Conservation (phyloP, 2,888 invertebrate species). For the Prenolepis imparis region DNA sequence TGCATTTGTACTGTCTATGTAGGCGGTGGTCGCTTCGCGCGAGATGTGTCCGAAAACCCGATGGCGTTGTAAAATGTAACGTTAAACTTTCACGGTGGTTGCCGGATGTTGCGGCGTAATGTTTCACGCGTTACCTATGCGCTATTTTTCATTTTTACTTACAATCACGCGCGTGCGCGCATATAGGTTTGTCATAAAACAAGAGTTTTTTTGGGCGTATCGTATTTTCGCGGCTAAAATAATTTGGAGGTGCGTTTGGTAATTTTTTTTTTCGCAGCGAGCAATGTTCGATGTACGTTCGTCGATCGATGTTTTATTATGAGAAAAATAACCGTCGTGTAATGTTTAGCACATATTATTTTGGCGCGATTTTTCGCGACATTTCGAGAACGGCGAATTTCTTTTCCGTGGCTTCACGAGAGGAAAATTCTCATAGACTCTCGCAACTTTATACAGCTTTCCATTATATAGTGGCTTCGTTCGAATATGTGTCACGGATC, state of each 20-base stretch:
- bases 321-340: background rate
- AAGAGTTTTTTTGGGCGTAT: background rate
- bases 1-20: conserved; percentile 61
- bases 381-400: background rate
- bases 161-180: conserved; percentile 7
- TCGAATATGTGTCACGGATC: conserved; percentile 34
- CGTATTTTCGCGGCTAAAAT: conserved; percentile 30
- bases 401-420: background rate
- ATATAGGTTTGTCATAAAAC: background rate
- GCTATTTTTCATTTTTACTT: conserved; percentile 39
- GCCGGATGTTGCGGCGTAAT: conserved; percentile 38
- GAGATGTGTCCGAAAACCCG: conserved; percentile 42
- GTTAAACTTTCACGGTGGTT: conserved; percentile 39
- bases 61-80: conserved; percentile 50
- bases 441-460: conserved; percentile 15
- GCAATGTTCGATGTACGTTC: background rate
- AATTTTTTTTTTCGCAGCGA: background rate
- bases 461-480: conserved; percentile 31
- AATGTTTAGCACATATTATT: conserved; percentile 28
- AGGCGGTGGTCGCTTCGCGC: conserved; percentile 8
- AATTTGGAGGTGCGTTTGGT: conserved; percentile 3
- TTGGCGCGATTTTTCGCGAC: background rate
- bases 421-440: conserved; percentile 19
- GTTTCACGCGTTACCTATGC: conserved; percentile 24
- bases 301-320: conserved; percentile 5